Evolutionary conservation across 2,888 invertebrate genomes (phyloP).

Genomic region (Minunthozetes semirufus): DNA sequence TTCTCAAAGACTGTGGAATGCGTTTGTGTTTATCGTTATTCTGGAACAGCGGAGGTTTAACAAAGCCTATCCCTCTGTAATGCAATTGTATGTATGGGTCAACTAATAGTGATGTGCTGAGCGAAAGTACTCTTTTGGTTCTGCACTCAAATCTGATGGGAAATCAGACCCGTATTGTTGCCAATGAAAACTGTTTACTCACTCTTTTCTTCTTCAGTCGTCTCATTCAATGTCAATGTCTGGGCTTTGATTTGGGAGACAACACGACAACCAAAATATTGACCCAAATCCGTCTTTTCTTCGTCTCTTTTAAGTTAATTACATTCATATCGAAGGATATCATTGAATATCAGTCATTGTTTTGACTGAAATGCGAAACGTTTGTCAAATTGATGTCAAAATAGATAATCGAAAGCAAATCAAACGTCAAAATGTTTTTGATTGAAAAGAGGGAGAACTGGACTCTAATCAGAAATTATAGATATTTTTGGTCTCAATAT

Average conservation of each 20-base stretch:
- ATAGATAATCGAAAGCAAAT: not conserved
- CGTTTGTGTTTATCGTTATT: not conserved
- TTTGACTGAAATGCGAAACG: too few species aligned
- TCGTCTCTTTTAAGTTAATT: not conserved
- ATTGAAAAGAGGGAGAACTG: not conserved
- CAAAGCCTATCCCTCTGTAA: not conserved
- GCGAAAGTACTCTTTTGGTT: not conserved
- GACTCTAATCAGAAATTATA: not conserved
- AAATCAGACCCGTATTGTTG: not conserved
- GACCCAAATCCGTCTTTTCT: not conserved
- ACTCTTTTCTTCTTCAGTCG: not conserved
- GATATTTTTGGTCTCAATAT: not conserved
- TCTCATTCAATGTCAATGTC: constrained; percentile 7
- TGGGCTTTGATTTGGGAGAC: not conserved
- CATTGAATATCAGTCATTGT: not conserved
- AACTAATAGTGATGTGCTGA: not conserved
- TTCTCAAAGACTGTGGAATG: not conserved
- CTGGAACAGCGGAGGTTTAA: not conserved
- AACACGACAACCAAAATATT: not conserved
- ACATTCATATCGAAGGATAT: not conserved
- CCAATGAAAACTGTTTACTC: not conserved
- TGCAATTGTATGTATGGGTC: constrained; percentile 4
- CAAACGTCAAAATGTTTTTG: not conserved
- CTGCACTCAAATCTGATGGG: not conserved
- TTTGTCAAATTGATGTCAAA: not conserved